Base-by-base conservation (phyloP, 2,797 vertebrate species). In the Nannoperca obscura region DNA sequence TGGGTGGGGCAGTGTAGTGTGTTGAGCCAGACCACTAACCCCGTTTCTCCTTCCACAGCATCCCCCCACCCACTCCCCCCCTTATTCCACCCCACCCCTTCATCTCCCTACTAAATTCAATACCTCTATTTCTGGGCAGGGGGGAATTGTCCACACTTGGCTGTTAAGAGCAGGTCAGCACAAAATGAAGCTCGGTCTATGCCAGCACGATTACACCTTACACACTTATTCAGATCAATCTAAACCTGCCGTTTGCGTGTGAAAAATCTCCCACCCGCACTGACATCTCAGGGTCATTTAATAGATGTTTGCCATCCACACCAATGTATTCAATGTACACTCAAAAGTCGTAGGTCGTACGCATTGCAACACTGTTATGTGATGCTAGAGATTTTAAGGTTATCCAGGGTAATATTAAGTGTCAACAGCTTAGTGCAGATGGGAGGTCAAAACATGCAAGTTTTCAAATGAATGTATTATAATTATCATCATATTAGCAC, bases 91-190 rank as follows among this genome's bases (percentile, higher is more conserved):
- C 74, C 30, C 27, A 64, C 81, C 89, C 88, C 88, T 81, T 90
- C 91, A 94, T 93, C 90, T 90, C 76, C 83, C 85, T 91, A 91
- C 94, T 93, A 95, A 93, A 94, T 95, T 95, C 93, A 95, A 94
- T 92, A 94, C 89, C 91, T 94, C 92, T 95, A 95, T 94, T 94
- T 94, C 89, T 89, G 89, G 88, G 72, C 75, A 32, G n/a, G 49
- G 74, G 85, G 81, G 80, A 80, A 85, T 91, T 89, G 85, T 91
- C 84, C 86, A 86, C 92, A 93, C 88, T 85, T 82, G 62, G 79
- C 87, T 93, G 94, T 93, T 86, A 94, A 87, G 65, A 86, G 85
- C 87, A 89, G 84, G 89, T 93, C 87, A 87, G 88, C 83, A 88
- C 78, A 92, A 91, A 90, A 84, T 84, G 57, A 85, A 66, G 61